Percentiles rank a stretch among this genome's conserved stretches.
phyloP scores from a whole-genome alignment of 2,113 vertebrate species.

The Probosciger aterrimus region DNA sequence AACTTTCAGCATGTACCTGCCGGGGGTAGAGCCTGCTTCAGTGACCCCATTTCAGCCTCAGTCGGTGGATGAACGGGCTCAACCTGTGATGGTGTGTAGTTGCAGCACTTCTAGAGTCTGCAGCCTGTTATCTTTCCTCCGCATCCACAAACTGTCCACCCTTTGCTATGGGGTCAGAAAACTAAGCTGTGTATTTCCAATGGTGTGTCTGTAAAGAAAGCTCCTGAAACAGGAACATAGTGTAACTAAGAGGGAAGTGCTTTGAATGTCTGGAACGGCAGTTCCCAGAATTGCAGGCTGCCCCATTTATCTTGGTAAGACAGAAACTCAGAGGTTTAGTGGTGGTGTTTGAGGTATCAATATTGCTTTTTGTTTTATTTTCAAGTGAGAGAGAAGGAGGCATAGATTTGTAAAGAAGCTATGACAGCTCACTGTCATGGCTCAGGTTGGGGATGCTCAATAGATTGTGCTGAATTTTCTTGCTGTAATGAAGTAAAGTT shows the following conservation, averaged over 20 bases:
- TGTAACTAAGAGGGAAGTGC: neutral
- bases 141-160: neutral
- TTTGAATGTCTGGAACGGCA: neutral
- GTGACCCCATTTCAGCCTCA: neutral
- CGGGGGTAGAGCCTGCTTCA: neutral
- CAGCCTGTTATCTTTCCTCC: neutral
- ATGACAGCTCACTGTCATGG: neutral
- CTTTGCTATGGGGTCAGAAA: neutral
- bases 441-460: neutral
- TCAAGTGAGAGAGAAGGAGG: neutral
- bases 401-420: neutral
- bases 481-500: neutral
- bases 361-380: neutral
- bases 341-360: neutral
- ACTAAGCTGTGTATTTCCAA: neutral
- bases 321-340: neutral
- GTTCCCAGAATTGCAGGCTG: neutral
- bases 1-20: neutral
- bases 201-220: neutral
- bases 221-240: neutral
- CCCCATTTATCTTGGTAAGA: neutral
- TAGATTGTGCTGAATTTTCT: neutral
- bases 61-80: neutral
- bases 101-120: neutral
- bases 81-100: neutral